Base-by-base conservation (phyloP, 2,113 vertebrate genomes). In the Paraplagusia blochii region DNA sequence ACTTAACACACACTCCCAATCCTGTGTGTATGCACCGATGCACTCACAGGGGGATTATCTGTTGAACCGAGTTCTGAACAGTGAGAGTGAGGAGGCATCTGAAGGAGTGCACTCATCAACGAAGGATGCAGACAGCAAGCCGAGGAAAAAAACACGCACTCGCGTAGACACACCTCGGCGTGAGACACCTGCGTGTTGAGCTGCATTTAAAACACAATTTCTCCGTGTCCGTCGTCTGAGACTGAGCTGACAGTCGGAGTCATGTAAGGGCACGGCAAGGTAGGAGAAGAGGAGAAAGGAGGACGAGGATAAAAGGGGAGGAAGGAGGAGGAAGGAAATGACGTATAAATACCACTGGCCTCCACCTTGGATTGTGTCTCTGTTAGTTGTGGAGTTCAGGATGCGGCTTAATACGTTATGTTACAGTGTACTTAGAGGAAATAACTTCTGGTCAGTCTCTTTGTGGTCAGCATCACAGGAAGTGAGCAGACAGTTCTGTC, bases 31-130 rank as follows among this genome's bases (percentile, higher is more conserved):
- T 36, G 5, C 74, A 66, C 60, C 19, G 12, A 54, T 34, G 46
- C 64, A 63, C 68, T 56, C 74, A 71, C 72, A 29, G 59, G 65
- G 69, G 80, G 80, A 81, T 87, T 84, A 80, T 78, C 69, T 73
- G 79, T 65, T 72, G 69, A 75, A 68, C 62, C 75, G 74, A 78
- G 66, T 80, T 81, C 58, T 81, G 81, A 79, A 81, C 63, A 60
- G 62, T 55, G 74, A 65, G 74, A 80, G 78, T 81, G 81, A 80
- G 82, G 72, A 84, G 80, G 80, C 68, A 53, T 81, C 76, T 77
- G 70, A 82, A 85, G 78, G 78, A 76, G 19, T 68, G 63, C 66
- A 51, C 77, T 80, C 71, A 63, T 79, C 77, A 69, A 72, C 43
- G 45, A 76, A 65, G 76, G 76, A 81, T 81, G 72, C 75, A 40